Evolutionary conservation across 2,888 invertebrate species (phyloP), one percentile per base, ranked within the genome.

Genomic region (Drosophila bunnanda): DNA sequence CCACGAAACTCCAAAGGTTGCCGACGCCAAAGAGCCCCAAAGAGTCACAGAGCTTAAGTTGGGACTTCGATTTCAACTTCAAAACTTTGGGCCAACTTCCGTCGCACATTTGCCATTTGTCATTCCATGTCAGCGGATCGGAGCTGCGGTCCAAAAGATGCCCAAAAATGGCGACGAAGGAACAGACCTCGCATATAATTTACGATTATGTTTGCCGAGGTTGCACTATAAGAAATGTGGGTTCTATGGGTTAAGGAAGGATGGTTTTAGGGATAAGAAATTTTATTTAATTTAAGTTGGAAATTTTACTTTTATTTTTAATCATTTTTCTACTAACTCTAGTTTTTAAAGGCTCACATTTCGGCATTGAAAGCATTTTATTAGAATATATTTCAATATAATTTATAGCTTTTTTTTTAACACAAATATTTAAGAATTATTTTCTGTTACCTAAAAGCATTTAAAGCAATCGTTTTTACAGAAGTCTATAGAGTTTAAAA

Each of bases 21-120:
- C 82, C 79, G 80, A 61, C 74, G 25, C 36, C 39, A 17, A n/a
- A 17, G 38, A 17, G 38, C 38, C 9, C 41, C 20, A 41, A 41
- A 41, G 41, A 41, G 41, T 6, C 55, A 17, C 43, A 30, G 13
- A 20, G 50, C 15, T 34, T 15, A 50, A 50, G 20, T 34, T 41
- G 43, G 44, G 59, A 55, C 70, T 43, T 30, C 28, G 34, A 43
- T 34, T 67, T 53, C 39, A 13, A 38, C 34, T 70, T 56, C 57
- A 22, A 39, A 39, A 57, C 71, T 71, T 55, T 38, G 36, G 65
- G 54, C 48, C 55, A 65, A 77, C 85, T 82, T 79, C 80, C 85
- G 82, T 85, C 77, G 86, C 86, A 72, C 84, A 84, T 85, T 84
- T 88, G 84, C 88, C 84, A 82, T 82, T 84, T 84, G 84, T 84